These are phyloP conservation scores for Glomeris marginata DNA, from an alignment of 2,888 invertebrate genomes.

Conservation along the genomic window DNA sequence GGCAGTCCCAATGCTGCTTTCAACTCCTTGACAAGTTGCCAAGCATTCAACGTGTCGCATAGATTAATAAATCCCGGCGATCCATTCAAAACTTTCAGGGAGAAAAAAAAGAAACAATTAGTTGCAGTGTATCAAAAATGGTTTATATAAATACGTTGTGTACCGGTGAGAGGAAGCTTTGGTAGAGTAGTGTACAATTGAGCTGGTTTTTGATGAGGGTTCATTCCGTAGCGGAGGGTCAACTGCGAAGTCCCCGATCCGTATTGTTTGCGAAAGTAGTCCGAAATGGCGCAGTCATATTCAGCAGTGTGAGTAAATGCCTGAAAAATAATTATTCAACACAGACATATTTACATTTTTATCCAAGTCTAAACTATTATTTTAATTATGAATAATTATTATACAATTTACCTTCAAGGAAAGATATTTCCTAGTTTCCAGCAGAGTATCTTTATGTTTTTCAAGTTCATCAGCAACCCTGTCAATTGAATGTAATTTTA, in stretches of 20 bases:
- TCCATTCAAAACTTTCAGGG: conserved; percentile 71
- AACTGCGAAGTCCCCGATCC: conserved; percentile 60
- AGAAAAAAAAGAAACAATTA: conserved; percentile 8
- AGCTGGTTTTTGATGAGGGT: conserved; percentile 95
- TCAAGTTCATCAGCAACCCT: conserved; percentile 55
- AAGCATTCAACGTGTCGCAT: conserved; percentile 92
- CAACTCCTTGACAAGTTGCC: conserved; percentile 87
- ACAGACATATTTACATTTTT: too few relatives aligned
- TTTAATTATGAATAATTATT: too few relatives aligned
- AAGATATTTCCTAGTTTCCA: conserved; percentile 48
- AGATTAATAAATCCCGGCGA: conserved; percentile 95
- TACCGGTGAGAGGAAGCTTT: conserved; percentile 59
- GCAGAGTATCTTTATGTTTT: conserved; percentile 49
- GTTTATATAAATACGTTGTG: conserved; percentile 1
- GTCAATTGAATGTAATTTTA: conserved; percentile 2
- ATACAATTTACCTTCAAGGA: conserved; percentile 33
- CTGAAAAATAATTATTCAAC: conserved; percentile 34
- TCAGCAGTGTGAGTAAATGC: conserved; percentile 93
- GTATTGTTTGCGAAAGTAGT: conserved; percentile 87
- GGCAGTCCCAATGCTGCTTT: conserved; percentile 61
- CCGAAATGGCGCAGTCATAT: conserved; percentile 86
- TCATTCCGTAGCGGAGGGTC: conserved; percentile 85
- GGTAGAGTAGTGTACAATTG: conserved; percentile 69
- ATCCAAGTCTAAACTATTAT: too few relatives aligned
- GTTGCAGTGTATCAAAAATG: background rate